These are phyloP conservation scores for Pseudonaja textilis DNA, from an alignment of 2,113 vertebrate genomes.

Conservation along the genomic window DNA sequence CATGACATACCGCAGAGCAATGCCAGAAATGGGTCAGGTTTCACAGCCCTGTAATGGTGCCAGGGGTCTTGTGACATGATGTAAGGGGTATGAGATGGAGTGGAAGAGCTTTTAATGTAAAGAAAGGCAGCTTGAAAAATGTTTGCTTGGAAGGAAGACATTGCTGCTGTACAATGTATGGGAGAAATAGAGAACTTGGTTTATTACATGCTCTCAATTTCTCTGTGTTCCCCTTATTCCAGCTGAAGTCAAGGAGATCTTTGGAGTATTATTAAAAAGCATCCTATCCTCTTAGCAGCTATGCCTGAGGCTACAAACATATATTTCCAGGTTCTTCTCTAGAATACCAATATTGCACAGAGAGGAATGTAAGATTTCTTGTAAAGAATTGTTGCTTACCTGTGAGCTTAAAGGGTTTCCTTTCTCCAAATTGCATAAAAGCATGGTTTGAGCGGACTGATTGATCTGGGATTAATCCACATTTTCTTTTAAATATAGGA, in stretches of 20 bases:
- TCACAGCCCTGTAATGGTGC: constrained; percentile 46
- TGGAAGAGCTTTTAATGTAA: constrained; percentile 52
- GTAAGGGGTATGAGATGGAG: constrained; percentile 42
- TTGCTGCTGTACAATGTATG: constrained; percentile 28
- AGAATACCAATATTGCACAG: neutral
- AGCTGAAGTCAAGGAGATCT: constrained; percentile 16
- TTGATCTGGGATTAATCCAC: neutral
- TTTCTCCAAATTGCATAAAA: neutral
- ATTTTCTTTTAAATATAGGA: neutral
- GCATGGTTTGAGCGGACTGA: neutral
- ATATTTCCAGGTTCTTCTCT: neutral
- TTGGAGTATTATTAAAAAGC: neutral
- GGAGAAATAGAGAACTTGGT: constrained; percentile 28
- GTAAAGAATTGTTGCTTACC: neutral
- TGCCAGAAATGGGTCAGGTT: constrained; percentile 42
- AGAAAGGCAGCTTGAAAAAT: constrained; percentile 56
- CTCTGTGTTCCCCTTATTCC: neutral
- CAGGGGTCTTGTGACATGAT: constrained; percentile 57
- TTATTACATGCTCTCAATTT: neutral
- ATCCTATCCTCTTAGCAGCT: neutral
- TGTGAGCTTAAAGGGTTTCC: neutral
- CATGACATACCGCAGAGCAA: constrained; percentile 53
- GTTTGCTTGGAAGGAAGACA: constrained; percentile 47
- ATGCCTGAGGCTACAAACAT: neutral
- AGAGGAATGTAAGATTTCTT: neutral